Base-by-base conservation (phyloP, 2,113 vertebrate species). In the Spheniscus mendiculus region DNA sequence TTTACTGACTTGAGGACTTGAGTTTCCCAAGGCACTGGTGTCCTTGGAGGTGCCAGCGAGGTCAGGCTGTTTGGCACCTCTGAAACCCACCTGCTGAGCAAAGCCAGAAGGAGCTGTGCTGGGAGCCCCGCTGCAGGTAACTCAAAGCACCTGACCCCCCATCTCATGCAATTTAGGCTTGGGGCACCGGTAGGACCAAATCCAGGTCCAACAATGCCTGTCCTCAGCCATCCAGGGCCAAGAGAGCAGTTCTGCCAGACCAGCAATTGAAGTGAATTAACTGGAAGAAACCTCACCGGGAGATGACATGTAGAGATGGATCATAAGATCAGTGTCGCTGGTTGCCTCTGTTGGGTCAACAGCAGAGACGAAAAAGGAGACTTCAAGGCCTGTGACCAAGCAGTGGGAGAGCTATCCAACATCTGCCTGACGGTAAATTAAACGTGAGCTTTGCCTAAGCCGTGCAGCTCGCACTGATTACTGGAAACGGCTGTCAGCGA, bases 281-380 rank as follows among this genome's bases (percentile, higher is more conserved):
- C 49, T 70, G 36, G 53, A 47, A 77, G 49, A 53, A 90, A 40
- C 26, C 20, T 34, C 42, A 32, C 23, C 40, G 32, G 25, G 27
- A 81, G n/a, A 40, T 29, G 29, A 34, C 30, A 7, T 0, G 4
- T 2, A 62, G 29, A 61, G n/a, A 20, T 0, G 1, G 34, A 59
- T 77, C 71, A 56, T 49, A 30, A 65, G 63, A 22, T 36, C 76
- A 12, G 15, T 0, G 38, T 7, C 83, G 53, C 53, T 26, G 8
- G 2, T 36, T 66, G 19, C 38, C 55, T 83, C 62, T 62, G 30
- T 4, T 69, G 38, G 8, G 1, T 30, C 62, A 86, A 30, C 26
- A 63, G n/a, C 34, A 38, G 59, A 83, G 73, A 74, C 83, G 47
- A 10, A 62, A 78, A 88, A 80, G 15, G 62, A 65, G 66, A 16